phyloP scores from a whole-genome alignment of 2,797 vertebrate genomes.

The Atherinosoma microstoma region DNA sequence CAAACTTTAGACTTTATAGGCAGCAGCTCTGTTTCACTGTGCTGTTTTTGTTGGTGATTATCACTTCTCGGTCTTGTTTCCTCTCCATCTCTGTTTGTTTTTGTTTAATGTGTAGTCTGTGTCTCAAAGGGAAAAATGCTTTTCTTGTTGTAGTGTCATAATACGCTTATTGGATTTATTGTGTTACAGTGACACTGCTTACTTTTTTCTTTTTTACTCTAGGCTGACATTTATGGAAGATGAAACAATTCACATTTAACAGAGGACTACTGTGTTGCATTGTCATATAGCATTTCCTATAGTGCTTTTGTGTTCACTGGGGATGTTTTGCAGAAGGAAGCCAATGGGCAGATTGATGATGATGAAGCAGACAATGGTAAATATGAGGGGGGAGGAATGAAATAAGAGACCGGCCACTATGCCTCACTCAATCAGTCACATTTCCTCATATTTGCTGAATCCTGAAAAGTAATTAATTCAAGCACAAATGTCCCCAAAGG shows the following conservation, averaged over 20 bases:
- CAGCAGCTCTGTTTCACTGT: conserved; percentile 29
- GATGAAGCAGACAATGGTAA: conserved; percentile 39
- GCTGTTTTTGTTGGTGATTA: conserved; percentile 19
- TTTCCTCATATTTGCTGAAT: conserved; percentile 64
- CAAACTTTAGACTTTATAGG: not conserved
- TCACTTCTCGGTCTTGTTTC: conserved; percentile 17
- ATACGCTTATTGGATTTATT: conserved; percentile 23
- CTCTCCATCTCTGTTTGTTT: conserved; percentile 29
- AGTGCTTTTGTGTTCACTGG: conserved; percentile 35
- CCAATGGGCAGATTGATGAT: conserved; percentile 55
- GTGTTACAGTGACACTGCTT: conserved; percentile 4
- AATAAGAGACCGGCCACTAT: conserved; percentile 39
- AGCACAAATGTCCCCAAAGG: conserved; percentile 81
- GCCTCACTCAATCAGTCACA: conserved; percentile 58
- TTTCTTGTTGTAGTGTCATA: conserved; percentile 17
- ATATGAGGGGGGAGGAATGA: conserved; percentile 5
- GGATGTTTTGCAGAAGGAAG: conserved; percentile 45
- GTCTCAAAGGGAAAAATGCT: conserved; percentile 9
- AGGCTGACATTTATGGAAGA: conserved; percentile 43
- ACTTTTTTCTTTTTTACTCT: conserved; percentile 19
- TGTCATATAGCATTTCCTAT: conserved; percentile 45
- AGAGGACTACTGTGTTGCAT: conserved; percentile 32
- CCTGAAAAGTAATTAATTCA: conserved; percentile 83
- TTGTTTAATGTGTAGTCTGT: conserved; percentile 17
- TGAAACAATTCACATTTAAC: conserved; percentile 45